phyloP scores from a whole-genome alignment of 2,888 invertebrate genomes.

The Galerucella pusilla region DNA sequence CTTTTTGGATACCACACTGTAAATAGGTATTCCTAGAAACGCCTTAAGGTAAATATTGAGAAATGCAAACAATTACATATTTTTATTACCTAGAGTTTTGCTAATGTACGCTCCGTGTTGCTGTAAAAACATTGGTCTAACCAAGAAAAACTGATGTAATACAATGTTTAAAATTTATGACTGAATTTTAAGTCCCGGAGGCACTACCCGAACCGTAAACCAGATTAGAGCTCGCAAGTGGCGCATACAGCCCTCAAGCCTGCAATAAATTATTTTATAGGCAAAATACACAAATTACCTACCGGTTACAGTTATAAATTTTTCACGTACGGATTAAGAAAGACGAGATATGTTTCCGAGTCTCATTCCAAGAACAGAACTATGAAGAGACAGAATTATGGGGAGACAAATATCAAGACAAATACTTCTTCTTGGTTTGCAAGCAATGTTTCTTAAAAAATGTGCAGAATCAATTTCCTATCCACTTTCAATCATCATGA shows the following conservation, averaged over 20 bases:
- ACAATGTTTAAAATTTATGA: constrained; percentile 35
- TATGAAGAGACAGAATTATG: too few species aligned
- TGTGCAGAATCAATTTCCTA: too few species aligned
- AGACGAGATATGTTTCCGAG: not conserved
- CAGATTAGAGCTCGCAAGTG: constrained; percentile 38
- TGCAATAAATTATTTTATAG: constrained; percentile 38
- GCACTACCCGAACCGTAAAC: constrained; percentile 34
- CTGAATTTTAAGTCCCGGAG: constrained; percentile 18
- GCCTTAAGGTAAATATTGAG: too few species aligned
- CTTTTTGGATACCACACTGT: too few species aligned
- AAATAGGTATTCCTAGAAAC: too few species aligned
- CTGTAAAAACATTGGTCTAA: not conserved
- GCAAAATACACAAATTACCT: constrained; percentile 38
- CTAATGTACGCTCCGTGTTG: not conserved
- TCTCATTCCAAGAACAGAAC: not conserved
- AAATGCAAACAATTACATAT: not conserved
- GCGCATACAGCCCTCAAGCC: constrained; percentile 30
- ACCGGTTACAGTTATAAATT: constrained; percentile 34
- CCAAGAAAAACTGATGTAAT: constrained; percentile 29
- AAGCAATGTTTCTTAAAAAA: too few species aligned
- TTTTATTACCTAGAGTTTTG: not conserved
- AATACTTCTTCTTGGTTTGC: too few species aligned
- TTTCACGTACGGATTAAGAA: constrained; percentile 19
- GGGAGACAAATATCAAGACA: too few species aligned
- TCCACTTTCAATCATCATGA: too few species aligned